Conservation (phyloP, 2,113 vertebrate genomes). For the Callipepla californica region DNA sequence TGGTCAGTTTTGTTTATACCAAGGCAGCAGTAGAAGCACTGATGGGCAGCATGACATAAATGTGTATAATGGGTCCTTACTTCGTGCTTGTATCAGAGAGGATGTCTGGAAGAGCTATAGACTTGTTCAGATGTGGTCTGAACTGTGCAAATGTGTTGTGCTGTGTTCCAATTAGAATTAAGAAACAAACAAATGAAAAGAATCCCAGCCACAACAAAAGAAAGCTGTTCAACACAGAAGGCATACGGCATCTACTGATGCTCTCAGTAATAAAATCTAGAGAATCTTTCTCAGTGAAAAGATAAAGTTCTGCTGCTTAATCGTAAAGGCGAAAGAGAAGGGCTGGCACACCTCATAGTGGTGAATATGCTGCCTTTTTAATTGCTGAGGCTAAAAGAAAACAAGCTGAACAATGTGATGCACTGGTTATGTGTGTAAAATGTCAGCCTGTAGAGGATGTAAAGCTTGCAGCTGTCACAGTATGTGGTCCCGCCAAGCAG, state of each 20-base stretch:
- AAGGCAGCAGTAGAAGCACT: not conserved
- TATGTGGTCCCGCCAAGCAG: slow-evolving; percentile 53
- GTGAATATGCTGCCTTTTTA: slow-evolving; percentile 59
- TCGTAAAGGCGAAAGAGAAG: slow-evolving; percentile 7
- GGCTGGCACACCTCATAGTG: not conserved
- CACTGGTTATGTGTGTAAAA: slow-evolving; percentile 43
- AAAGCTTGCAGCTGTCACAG: slow-evolving; percentile 49
- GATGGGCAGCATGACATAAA: not conserved
- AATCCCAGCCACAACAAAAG: not conserved
- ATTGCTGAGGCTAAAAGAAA: slow-evolving; percentile 56
- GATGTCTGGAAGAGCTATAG: not conserved
- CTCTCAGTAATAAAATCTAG: not conserved
- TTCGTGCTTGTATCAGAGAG: slow-evolving; percentile 12
- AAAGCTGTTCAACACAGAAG: not conserved
- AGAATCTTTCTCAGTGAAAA: slow-evolving; percentile 15
- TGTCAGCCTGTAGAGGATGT: slow-evolving; percentile 62
- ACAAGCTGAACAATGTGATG: slow-evolving; percentile 47
- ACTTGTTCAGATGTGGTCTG: slow-evolving; percentile 10
- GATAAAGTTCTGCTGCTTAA: slow-evolving; percentile 26
- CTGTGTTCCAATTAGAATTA: not conserved
- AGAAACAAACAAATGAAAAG: slow-evolving; percentile 9
- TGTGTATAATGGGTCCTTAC: not conserved
- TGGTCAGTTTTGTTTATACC: not conserved
- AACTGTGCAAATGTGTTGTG: not conserved
- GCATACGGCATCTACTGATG: not conserved